These are phyloP conservation scores for Ctenodactylus gundi DNA, from an alignment of 2,113 vertebrate species.

Conservation along the genomic window DNA sequence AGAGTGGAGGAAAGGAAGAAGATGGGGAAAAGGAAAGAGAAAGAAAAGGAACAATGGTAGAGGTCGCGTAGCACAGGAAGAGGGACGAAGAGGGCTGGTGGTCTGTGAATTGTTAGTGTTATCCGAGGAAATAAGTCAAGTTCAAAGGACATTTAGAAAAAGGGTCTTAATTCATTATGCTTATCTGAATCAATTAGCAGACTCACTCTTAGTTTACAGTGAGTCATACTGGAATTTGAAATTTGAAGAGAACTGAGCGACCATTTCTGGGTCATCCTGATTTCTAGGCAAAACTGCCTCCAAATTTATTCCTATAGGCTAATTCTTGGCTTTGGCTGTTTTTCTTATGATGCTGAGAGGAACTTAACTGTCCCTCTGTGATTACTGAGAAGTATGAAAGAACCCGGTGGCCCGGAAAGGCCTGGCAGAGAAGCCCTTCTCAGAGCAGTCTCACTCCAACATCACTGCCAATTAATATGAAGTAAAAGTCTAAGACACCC, in stretches of 20 bases:
- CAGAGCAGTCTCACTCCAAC: background rate
- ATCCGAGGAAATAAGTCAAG: background rate
- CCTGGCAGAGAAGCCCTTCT: background rate
- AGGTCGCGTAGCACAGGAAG: background rate
- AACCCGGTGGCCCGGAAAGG: fast-evolving
- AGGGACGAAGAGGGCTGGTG: too few species aligned
- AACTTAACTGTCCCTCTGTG: background rate
- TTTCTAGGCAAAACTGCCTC: background rate
- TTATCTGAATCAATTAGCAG: background rate
- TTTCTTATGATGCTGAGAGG: background rate
- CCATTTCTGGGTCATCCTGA: background rate
- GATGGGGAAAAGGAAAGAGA: background rate
- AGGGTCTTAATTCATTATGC: background rate
- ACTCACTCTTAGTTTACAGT: background rate
- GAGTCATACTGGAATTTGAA: background rate
- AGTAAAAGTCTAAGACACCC: background rate
- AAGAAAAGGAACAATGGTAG: background rate
- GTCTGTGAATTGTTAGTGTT: background rate
- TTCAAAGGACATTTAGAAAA: background rate
- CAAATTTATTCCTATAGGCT: background rate
- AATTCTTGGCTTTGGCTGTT: background rate
- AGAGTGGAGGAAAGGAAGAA: too few species aligned
- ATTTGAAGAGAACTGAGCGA: background rate
- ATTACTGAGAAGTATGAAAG: background rate
- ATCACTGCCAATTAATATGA: background rate